Evolutionary conservation across 2,888 invertebrate genomes (phyloP), one percentile per base, ranked within the genome.

Genomic region (Dascillus cervinus): DNA sequence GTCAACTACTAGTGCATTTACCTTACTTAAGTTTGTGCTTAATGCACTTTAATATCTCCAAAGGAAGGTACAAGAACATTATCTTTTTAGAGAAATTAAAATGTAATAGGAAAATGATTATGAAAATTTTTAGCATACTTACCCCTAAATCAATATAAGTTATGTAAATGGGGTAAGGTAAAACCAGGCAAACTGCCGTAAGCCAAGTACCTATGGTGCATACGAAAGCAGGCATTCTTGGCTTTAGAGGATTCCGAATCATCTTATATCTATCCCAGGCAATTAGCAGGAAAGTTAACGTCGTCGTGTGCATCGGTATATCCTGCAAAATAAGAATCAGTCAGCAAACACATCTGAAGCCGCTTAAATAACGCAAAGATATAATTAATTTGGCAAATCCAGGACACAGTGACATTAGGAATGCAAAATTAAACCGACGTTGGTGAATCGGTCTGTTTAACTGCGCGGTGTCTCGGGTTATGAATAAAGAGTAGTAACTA

Each of bases 81-180:
- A n/a, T n/a, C n/a, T n/a, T n/a, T n/a, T n/a, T n/a, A n/a, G n/a
- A n/a, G n/a, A n/a, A n/a, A n/a, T n/a, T n/a, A n/a, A n/a, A n/a
- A n/a, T n/a, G n/a, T n/a, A n/a, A n/a, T n/a, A n/a, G n/a, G n/a
- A n/a, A n/a, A n/a, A n/a, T n/a, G n/a, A n/a, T n/a, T n/a, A n/a
- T n/a, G n/a, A n/a, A n/a, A n/a, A n/a, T n/a, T n/a, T n/a, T n/a
- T 17, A 17, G 11, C 12, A 21, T 36, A 68, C 74, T 75, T 60
- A 74, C 79, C 69, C 69, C 78, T 29, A 82, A 65, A 58, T 82
- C 80, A 34, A 80, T 68, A 60, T 80, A 82, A 37, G 76, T 75
- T 32, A 78, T 79, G 60, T 82, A 83, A 42, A 82, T 76, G 22
- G 80, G 79, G 64, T 79, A 80, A 1, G 82, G 82, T 41, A 83